These are phyloP conservation scores for Mycalesis mineus DNA, from an alignment of 2,888 invertebrate genomes.

Conservation along the genomic window DNA sequence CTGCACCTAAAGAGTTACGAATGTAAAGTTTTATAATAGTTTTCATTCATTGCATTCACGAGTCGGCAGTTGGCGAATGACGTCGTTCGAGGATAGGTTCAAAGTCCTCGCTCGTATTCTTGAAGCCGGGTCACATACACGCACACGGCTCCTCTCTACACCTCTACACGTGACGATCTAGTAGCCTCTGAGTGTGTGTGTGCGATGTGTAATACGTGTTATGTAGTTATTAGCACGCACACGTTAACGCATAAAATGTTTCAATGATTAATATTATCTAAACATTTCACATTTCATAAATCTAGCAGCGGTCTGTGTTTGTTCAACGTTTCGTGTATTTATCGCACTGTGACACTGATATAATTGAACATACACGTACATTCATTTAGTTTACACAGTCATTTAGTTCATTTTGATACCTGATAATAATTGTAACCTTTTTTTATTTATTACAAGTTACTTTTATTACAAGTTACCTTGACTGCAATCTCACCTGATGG, in stretches of 20 bases:
- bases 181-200: not conserved
- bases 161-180: not conserved
- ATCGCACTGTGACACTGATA: not conserved
- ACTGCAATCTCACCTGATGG: too few relatives aligned
- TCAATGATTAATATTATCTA: conserved; percentile 1
- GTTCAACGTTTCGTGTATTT: not conserved
- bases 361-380: not conserved
- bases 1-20: not conserved
- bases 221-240: not conserved
- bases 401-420: too few relatives aligned
- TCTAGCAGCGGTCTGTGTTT: not conserved
- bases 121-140: conserved; percentile 31
- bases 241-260: not conserved
- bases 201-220: not conserved
- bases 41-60: conserved; percentile 28
- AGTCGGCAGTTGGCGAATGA: conserved; percentile 19
- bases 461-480: too few relatives aligned
- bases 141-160: not conserved
- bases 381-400: too few relatives aligned
- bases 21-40: conserved; percentile 3
- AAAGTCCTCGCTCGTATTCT: conserved; percentile 42
- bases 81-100: conserved; percentile 35
- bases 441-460: too few relatives aligned
- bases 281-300: conserved; percentile 1
- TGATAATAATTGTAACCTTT: too few relatives aligned